Base-by-base conservation (phyloP, 2,113 vertebrate species). In the Apodemus sylvaticus region DNA sequence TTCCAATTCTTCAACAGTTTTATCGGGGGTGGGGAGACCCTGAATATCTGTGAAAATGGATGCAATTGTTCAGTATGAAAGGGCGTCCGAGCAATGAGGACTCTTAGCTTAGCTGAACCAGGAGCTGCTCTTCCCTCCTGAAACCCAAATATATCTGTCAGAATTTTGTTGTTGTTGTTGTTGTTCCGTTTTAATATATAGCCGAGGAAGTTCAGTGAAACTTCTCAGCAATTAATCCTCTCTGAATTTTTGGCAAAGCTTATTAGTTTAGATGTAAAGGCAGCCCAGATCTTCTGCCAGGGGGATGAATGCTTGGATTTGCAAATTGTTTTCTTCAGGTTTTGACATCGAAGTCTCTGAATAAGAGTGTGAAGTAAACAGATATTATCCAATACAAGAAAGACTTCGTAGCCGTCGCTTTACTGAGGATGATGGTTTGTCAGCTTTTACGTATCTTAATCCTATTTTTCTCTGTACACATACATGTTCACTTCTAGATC, bases 11-110 rank as follows among this genome's bases (percentile, higher is more conserved):
- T 19, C 20, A 92, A 79, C n/a, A 85, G 42, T 91, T 94, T 95
- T 96, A 88, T 90, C 60, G 73, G 86, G 48, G 91, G 51, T 89
- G 68, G 22, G 22, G n/a, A 6, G 13, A 26, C 10, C 60, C 66
- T 94, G 82, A 93, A 96, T 96, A 94, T 95, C 89, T 96, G 81
- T 96, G 96, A 96, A 96, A 91, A 96, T 76, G 73, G 73, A 87
- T 31, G n/a, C 5, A 96, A 70, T 97, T 95, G n/a, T 94, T 96
- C 77, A 94, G 71, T 81, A 88, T 42, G 86, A 16, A 91, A 95
- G 53, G 90, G 62, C 82, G 34, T 94, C 90, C 60, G 64, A 96
- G 88, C 88, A 90, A 73, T 82, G 89, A 93, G 71, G 20, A 95
- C 14, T 90, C 91, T 79, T 53, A 89, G 82, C 89, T 91, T 70